phyloP scores from a whole-genome alignment of 2,113 vertebrate genomes.

The Deroptyus accipitrinus region DNA sequence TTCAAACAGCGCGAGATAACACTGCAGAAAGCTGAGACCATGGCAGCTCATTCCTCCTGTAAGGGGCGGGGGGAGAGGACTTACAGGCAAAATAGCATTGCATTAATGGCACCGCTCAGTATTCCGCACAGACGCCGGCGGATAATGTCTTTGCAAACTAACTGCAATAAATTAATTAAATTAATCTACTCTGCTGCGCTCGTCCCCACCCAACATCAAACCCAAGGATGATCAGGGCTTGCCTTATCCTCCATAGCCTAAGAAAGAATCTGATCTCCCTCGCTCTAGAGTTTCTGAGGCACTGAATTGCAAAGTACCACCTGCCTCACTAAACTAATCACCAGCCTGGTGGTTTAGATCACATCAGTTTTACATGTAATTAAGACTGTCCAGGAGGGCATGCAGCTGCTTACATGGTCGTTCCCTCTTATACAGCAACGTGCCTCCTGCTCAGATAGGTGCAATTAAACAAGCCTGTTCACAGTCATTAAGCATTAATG shows the following conservation, averaged over 20 bases:
- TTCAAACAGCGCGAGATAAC: slow-evolving; percentile 64
- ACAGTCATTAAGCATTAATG: slow-evolving; percentile 78
- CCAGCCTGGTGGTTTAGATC: slow-evolving; percentile 75
- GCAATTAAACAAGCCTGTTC: slow-evolving; percentile 73
- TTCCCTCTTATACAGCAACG: slow-evolving; percentile 70
- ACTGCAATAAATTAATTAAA: slow-evolving; percentile 73
- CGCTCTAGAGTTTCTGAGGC: slow-evolving; percentile 66
- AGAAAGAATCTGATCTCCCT: slow-evolving; percentile 51
- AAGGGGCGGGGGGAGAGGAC: slow-evolving; percentile 59
- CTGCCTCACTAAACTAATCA: slow-evolving; percentile 76
- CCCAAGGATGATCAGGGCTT: slow-evolving; percentile 53
- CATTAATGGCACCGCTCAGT: slow-evolving; percentile 73
- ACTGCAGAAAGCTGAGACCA: slow-evolving; percentile 50
- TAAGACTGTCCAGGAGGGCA: slow-evolving; percentile 70
- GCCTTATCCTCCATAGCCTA: slow-evolving; percentile 49
- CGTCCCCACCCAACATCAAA: slow-evolving; percentile 58
- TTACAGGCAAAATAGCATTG: slow-evolving; percentile 68
- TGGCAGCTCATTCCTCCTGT: slow-evolving; percentile 35
- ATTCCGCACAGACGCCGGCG: slow-evolving; percentile 57
- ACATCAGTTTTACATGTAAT: slow-evolving; percentile 78
- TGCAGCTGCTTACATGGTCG: slow-evolving; percentile 71
- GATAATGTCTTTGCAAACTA: slow-evolving; percentile 66
- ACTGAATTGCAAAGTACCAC: slow-evolving; percentile 72
- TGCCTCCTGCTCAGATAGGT: slow-evolving; percentile 76
- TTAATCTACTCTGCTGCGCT: slow-evolving; percentile 59